phyloP scores from a whole-genome alignment of 1,140 invertebrate genomes.

The Ceratosolen solmsi region DNA sequence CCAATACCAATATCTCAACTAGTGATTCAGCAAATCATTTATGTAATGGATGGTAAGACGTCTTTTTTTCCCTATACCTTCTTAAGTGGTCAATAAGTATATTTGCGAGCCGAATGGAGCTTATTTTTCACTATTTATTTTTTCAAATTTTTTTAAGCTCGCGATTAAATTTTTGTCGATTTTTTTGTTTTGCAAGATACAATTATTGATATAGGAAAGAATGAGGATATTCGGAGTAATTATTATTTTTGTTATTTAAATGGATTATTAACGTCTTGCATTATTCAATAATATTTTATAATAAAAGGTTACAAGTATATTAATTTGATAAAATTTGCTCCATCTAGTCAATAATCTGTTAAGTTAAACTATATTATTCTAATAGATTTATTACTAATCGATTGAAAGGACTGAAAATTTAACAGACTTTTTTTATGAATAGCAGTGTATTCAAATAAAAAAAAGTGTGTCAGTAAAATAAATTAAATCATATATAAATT shows the following conservation, averaged over 20 bases:
- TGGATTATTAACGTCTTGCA: neutral
- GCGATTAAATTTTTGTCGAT: slow-evolving; percentile 1
- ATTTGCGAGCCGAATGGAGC: slow-evolving; percentile 10
- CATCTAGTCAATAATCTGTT: too few species aligned
- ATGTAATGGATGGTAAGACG: slow-evolving; percentile 41
- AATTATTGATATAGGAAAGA: neutral
- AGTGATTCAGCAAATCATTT: slow-evolving; percentile 59
- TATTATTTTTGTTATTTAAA: neutral
- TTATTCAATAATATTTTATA: neutral
- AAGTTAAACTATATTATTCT: too few species aligned
- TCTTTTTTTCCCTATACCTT: slow-evolving; percentile 14
- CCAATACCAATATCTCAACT: too few species aligned
- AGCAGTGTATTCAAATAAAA: too few species aligned
- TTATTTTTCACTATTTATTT: neutral
- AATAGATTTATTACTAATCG: too few species aligned
- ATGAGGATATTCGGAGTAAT: neutral
- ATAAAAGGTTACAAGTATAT: neutral
- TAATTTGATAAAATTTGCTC: neutral
- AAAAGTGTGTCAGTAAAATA: too few species aligned
- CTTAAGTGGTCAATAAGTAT: neutral
- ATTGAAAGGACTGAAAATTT: too few species aligned
- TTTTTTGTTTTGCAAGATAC: neutral
- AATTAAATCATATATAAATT: too few species aligned
- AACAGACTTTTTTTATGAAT: too few species aligned
- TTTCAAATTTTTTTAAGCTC: neutral